These are phyloP conservation scores for Toxotes jaculatrix DNA, from an alignment of 2,113 vertebrate species.

Conservation along the genomic window DNA sequence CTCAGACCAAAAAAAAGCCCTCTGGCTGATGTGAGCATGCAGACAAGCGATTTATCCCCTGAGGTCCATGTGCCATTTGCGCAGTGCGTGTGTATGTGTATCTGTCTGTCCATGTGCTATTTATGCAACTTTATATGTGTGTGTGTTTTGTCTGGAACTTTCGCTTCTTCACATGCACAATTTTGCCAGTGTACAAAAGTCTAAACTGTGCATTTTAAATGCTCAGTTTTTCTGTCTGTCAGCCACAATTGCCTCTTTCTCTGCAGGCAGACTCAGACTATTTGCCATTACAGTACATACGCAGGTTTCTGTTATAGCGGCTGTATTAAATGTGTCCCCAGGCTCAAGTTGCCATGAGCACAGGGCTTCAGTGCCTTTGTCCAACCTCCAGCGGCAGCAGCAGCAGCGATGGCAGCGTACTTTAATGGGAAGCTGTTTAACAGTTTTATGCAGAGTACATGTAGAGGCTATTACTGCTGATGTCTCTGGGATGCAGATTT, in stretches of 20 bases:
- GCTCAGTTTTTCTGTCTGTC: conserved; percentile 14
- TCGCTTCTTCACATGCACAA: background rate
- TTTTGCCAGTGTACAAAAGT: conserved; percentile 37
- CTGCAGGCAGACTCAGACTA: conserved; percentile 38
- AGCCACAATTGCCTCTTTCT: conserved; percentile 40
- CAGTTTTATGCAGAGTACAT: conserved; percentile 73
- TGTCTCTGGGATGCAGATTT: conserved; percentile 78
- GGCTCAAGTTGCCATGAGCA: conserved; percentile 66
- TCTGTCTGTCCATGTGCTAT: conserved; percentile 42
- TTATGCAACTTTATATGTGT: conserved; percentile 24
- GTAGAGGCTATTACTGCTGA: conserved; percentile 74
- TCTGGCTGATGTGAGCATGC: conserved; percentile 68
- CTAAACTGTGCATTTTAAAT: conserved; percentile 43
- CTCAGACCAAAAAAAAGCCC: conserved; percentile 40
- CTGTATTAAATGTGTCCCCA: conserved; percentile 68
- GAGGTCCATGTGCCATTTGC: conserved; percentile 64
- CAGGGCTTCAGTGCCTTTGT: conserved; percentile 58
- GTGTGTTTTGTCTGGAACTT: conserved; percentile 21
- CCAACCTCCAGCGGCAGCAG: conserved; percentile 64
- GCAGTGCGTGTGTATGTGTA: conserved; percentile 40
- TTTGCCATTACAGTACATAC: conserved; percentile 60
- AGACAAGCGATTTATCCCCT: conserved; percentile 68
- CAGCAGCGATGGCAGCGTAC: conserved; percentile 46
- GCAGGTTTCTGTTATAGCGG: conserved; percentile 61
- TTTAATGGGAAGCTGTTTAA: conserved; percentile 78